Evolutionary conservation across 1,140 invertebrate genomes (phyloP).

Genomic region (Magallana gigas): DNA sequence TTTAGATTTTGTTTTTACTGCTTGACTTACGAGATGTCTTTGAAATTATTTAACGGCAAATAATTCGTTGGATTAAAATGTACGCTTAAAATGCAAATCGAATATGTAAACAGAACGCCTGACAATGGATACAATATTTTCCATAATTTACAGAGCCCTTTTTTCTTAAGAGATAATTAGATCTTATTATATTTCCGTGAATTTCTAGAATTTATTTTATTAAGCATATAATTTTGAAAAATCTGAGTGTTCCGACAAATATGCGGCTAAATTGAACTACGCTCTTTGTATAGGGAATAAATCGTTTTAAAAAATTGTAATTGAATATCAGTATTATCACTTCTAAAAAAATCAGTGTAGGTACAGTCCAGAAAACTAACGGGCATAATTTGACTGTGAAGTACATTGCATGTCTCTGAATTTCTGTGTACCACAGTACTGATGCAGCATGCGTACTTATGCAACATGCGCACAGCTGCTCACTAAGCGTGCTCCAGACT

Average conservation of each 20-base stretch:
- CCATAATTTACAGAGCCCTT: background rate
- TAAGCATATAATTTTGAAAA: background rate
- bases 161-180: background rate
- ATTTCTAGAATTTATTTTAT: background rate
- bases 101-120: conserved; percentile 3
- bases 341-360: background rate
- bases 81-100: background rate
- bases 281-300: background rate
- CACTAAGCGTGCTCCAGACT: background rate
- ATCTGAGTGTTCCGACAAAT: background rate
- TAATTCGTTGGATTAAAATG: background rate
- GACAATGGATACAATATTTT: background rate
- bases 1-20: background rate
- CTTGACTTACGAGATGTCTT: background rate
- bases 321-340: background rate
- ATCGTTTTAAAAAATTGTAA: background rate
- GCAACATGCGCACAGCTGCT: background rate
- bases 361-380: background rate
- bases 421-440: background rate
- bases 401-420: background rate
- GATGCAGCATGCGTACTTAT: background rate
- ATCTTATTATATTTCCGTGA: background rate
- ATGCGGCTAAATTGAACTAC: background rate
- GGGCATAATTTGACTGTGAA: background rate
- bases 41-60: background rate